Conservation (phyloP, 2,888 invertebrate genomes). For the Idaea biselata region DNA sequence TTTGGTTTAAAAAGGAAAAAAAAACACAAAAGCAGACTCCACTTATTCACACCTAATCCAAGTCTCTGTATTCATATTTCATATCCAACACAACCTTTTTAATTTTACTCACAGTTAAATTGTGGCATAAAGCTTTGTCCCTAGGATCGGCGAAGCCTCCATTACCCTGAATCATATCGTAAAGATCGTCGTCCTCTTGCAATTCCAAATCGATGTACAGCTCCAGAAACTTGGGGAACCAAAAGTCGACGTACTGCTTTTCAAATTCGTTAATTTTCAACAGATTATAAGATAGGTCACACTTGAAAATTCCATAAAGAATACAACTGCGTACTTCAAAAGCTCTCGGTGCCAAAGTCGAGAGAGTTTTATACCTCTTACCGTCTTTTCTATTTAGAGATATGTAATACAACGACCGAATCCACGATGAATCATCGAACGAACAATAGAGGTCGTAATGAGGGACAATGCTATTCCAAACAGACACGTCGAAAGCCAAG, state of each 20-base stretch:
- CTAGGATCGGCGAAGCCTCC: slow-evolving; percentile 55
- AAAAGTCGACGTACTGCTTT: slow-evolving; percentile 19
- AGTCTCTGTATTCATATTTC: slow-evolving; percentile 22
- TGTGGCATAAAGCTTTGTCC: slow-evolving; percentile 47
- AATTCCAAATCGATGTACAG: slow-evolving; percentile 43
- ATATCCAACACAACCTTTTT: slow-evolving; percentile 44
- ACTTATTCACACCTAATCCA: too few species aligned
- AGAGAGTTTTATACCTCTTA: slow-evolving; percentile 45
- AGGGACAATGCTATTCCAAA: slow-evolving; percentile 53
- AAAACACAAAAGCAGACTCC: too few species aligned
- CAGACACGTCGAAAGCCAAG: slow-evolving; percentile 45
- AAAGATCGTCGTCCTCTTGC: slow-evolving; percentile 39
- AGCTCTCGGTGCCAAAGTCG: slow-evolving; percentile 44
- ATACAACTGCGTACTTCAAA: slow-evolving; percentile 28
- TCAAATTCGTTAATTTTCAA: slow-evolving; percentile 32
- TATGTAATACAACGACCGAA: slow-evolving; percentile 46
- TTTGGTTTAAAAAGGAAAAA: too few species aligned
- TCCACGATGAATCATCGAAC: slow-evolving; percentile 56
- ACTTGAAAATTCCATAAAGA: background rate
- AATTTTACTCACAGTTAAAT: slow-evolving; percentile 48
- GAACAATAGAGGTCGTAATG: slow-evolving; percentile 54
- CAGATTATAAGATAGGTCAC: background rate
- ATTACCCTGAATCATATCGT: slow-evolving; percentile 43
- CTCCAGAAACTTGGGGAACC: slow-evolving; percentile 47
- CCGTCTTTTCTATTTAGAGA: slow-evolving; percentile 47